Evolutionary conservation across 2,113 vertebrate species (phyloP).

Genomic region (Psophia crepitans): DNA sequence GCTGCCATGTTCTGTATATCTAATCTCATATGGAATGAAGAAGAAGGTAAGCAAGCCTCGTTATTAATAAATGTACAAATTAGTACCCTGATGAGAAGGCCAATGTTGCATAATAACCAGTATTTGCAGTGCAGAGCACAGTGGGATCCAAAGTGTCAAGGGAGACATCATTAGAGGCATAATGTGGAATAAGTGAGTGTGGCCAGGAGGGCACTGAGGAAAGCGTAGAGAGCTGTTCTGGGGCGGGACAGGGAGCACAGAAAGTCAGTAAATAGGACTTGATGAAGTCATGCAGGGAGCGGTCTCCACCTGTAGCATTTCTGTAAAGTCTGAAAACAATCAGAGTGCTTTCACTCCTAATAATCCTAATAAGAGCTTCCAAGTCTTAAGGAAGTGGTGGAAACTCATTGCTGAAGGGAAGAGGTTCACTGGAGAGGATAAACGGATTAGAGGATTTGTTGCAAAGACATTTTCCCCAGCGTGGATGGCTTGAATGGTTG

Average conservation of each 20-base stretch:
- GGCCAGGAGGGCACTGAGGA: neutral
- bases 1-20: constrained; percentile 97
- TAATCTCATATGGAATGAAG: constrained; percentile 98
- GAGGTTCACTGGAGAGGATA: neutral
- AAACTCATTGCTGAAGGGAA: neutral
- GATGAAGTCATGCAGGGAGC: neutral
- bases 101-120: neutral
- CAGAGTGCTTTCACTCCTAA: no score
- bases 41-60: constrained; percentile 86
- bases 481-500: neutral
- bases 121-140: neutral
- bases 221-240: neutral
- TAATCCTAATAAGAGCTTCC: neutral
- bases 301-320: neutral
- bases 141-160: neutral
- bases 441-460: neutral
- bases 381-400: neutral
- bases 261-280: neutral
- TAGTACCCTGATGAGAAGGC: neutral
- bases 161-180: neutral
- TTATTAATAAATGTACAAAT: neutral
- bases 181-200: neutral
- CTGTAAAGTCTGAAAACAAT: neutral
- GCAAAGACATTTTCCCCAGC: neutral
- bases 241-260: neutral